Evolutionary conservation across 2,113 vertebrate species (phyloP).

Genomic region (Scartelaos histophorus): DNA sequence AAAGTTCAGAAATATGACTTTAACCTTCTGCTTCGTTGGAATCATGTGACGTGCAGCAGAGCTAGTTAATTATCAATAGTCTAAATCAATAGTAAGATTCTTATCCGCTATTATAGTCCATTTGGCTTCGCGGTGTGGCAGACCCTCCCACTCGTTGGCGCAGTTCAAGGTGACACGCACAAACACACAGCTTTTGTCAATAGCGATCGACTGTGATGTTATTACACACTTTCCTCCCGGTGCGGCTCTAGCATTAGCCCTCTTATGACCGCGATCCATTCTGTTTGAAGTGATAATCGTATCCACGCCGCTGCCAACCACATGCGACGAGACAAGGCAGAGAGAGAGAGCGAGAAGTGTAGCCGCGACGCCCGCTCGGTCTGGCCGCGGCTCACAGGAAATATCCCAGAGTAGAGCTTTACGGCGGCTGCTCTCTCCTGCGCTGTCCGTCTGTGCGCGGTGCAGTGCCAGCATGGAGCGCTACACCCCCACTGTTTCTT

Average conservation of each 20-base stretch:
- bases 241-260: conserved; percentile 58
- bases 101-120: background rate
- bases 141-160: conserved; percentile 42
- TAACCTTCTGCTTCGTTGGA: no score
- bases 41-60: no score
- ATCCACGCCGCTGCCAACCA: conserved; percentile 52
- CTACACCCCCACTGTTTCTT: conserved; percentile 41
- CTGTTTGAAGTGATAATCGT: conserved; percentile 72
- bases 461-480: conserved; percentile 53
- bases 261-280: conserved; percentile 70
- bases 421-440: conserved; percentile 44
- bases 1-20: no score
- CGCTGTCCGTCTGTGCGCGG: conserved; percentile 66
- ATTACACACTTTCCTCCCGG: conserved; percentile 64
- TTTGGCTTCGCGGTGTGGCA: background rate
- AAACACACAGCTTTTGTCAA: conserved; percentile 62
- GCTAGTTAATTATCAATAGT: background rate
- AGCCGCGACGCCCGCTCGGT: conserved; percentile 35
- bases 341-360: conserved; percentile 40
- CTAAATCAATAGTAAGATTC: background rate
- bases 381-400: conserved; percentile 51
- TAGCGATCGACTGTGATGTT: conserved; percentile 68
- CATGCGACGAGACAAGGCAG: conserved; percentile 49
- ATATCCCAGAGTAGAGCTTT: conserved; percentile 35
- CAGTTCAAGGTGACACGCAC: conserved; percentile 62